phyloP scores from a whole-genome alignment of 2,888 invertebrate genomes.

The Carterocephalus palaemon region DNA sequence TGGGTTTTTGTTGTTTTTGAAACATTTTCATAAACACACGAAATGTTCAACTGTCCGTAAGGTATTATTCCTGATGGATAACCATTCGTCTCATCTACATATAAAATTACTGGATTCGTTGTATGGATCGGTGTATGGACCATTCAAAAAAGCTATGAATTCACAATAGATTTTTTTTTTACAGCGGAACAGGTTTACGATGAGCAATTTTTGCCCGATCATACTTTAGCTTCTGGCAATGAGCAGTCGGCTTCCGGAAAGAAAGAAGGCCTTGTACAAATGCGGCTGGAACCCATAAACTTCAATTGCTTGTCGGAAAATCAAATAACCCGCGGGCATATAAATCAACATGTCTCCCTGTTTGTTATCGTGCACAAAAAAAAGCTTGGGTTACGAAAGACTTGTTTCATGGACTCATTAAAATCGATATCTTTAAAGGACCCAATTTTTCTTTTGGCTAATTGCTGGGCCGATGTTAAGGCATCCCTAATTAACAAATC shows the following conservation, averaged over 20 bases:
- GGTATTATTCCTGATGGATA: constrained; percentile 37
- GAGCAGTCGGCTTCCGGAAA: constrained; percentile 18
- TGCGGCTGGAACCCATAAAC: constrained; percentile 27
- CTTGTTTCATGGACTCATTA: constrained; percentile 34
- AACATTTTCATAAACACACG: constrained; percentile 35
- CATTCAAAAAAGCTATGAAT: constrained; percentile 16
- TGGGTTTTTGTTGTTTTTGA: constrained; percentile 31
- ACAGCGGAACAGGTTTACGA: constrained; percentile 29
- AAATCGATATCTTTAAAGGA: constrained; percentile 25
- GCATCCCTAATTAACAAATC: too few species aligned
- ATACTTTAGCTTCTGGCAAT: constrained; percentile 21
- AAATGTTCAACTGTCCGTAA: constrained; percentile 25
- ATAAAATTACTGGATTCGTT: constrained; percentile 27
- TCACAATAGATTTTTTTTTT: too few species aligned
- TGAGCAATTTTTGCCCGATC: constrained; percentile 26
- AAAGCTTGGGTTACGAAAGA: constrained; percentile 33
- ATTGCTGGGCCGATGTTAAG: too few species aligned
- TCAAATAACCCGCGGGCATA: constrained; percentile 27
- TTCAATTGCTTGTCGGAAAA: constrained; percentile 28
- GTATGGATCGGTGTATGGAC: constrained; percentile 19
- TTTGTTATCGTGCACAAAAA: constrained; percentile 21
- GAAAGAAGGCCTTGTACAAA: constrained; percentile 32
- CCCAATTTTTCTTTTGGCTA: too few species aligned
- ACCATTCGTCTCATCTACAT: constrained; percentile 36
- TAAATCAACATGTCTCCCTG: constrained; percentile 19